phyloP scores from a whole-genome alignment of 2,888 invertebrate genomes.

The Fissipunctia ypsillon region DNA sequence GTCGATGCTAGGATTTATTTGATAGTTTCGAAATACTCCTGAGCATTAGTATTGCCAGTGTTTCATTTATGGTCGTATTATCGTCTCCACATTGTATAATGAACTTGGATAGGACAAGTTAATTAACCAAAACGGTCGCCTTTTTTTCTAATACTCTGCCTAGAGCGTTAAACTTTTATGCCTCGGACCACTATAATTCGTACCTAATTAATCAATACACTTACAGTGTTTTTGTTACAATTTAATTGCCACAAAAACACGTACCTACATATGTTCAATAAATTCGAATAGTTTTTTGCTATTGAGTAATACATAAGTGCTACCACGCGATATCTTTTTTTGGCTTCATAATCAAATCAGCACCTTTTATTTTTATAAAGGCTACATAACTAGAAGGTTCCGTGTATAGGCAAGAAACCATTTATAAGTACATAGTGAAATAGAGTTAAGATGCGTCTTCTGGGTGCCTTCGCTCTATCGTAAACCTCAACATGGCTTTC shows the following conservation, averaged over 20 bases:
- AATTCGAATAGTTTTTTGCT: conserved; percentile 35
- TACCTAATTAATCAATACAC: conserved; percentile 33
- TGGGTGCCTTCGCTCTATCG: not conserved
- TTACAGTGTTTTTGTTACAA: conserved; percentile 15
- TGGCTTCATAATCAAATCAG: not conserved
- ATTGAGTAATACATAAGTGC: not conserved
- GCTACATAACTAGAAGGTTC: no score
- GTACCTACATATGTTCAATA: not conserved
- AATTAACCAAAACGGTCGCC: not conserved
- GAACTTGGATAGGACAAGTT: not conserved
- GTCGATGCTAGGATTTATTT: no score
- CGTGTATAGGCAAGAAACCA: no score
- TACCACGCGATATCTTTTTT: not conserved
- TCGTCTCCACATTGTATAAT: no score
- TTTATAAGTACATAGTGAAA: no score
- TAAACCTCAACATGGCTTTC: not conserved
- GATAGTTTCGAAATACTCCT: no score
- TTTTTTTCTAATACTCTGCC: not conserved
- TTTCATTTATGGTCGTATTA: no score
- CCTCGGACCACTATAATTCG: not conserved
- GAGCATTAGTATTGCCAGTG: no score
- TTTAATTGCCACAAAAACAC: conserved; percentile 33
- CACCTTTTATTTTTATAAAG: no score
- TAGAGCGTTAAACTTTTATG: not conserved
- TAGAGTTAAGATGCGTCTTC: no score